Evolutionary conservation across 2,113 vertebrate genomes (phyloP).

Genomic region (Nestor notabilis): DNA sequence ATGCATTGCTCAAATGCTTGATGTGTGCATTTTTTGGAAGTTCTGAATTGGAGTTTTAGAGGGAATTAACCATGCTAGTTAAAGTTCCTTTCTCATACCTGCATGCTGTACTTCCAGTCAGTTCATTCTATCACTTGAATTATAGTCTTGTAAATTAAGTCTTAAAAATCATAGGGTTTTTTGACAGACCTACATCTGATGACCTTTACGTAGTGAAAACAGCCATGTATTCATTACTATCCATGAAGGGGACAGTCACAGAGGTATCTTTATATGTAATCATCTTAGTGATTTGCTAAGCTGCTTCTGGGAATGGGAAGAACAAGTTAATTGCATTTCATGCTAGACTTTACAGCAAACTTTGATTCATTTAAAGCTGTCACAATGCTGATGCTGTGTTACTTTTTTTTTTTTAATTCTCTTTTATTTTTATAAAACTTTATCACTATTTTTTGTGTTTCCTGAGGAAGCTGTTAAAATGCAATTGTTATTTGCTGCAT

Average conservation of each 20-base stretch:
- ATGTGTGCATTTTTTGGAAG: not conserved
- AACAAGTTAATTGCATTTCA: not conserved
- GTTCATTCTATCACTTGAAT: not conserved
- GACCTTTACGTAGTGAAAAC: not conserved
- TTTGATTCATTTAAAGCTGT: not conserved
- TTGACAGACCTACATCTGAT: not conserved
- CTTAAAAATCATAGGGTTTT: not conserved
- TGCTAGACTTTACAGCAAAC: not conserved
- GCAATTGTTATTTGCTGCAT: not conserved
- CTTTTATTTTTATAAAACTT: not conserved
- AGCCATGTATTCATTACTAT: not conserved
- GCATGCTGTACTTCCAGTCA: not conserved
- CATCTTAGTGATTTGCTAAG: not conserved
- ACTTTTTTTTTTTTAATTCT: not conserved
- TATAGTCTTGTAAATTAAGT: not conserved
- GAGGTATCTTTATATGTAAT: not conserved
- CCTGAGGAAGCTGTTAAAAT: not conserved
- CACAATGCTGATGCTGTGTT: not conserved
- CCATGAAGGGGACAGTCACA: not conserved
- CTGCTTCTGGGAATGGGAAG: not conserved
- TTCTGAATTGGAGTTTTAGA: not conserved
- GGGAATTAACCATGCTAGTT: not conserved
- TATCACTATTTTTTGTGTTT: not conserved
- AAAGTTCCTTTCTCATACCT: not conserved
- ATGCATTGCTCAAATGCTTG: not conserved